A percentile compares a stretch with the other conserved stretches of the same genome.
Conservation (phyloP, 2,888 invertebrate species). For the Cremastobaeus sp. region DNA sequence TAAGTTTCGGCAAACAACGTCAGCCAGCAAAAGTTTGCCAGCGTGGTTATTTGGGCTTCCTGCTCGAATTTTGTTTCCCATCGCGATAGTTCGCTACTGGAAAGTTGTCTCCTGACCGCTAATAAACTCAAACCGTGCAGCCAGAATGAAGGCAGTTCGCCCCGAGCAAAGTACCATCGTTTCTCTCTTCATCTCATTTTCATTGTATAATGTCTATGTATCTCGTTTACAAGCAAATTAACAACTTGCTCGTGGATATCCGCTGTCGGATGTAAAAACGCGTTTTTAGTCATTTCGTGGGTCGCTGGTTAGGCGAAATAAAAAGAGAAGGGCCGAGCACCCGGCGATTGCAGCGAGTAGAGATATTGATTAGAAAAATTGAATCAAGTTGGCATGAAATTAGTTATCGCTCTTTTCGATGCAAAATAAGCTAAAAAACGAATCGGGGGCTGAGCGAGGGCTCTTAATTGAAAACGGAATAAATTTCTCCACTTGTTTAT, state of each 20-base stretch:
- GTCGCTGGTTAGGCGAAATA: no score
- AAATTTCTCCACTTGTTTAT: no score
- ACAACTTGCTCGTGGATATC: neutral
- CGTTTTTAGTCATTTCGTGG: no score
- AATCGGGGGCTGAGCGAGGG: no score
- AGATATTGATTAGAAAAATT: no score
- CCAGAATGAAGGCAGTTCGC: conserved; percentile 17
- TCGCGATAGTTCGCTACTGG: conserved; percentile 40
- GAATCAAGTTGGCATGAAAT: no score
- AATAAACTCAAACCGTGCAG: conserved; percentile 52
- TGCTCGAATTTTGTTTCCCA: conserved; percentile 49
- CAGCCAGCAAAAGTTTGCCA: conserved; percentile 46
- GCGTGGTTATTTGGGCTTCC: conserved; percentile 54
- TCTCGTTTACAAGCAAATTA: conserved; percentile 26
- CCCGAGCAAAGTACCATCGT: conserved; percentile 14
- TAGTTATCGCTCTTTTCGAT: no score
- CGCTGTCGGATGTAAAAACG: no score
- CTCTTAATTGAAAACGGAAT: no score
- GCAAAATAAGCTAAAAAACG: no score
- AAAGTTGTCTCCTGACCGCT: conserved; percentile 59
- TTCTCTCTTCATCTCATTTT: conserved; percentile 35
- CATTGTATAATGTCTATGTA: conserved; percentile 29
- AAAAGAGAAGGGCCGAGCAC: no score
- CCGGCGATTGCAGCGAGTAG: no score
- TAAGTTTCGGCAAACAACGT: conserved; percentile 42